Base-by-base conservation (phyloP, 2,113 vertebrate species). In the Dicerorhinus sumatrensis region DNA sequence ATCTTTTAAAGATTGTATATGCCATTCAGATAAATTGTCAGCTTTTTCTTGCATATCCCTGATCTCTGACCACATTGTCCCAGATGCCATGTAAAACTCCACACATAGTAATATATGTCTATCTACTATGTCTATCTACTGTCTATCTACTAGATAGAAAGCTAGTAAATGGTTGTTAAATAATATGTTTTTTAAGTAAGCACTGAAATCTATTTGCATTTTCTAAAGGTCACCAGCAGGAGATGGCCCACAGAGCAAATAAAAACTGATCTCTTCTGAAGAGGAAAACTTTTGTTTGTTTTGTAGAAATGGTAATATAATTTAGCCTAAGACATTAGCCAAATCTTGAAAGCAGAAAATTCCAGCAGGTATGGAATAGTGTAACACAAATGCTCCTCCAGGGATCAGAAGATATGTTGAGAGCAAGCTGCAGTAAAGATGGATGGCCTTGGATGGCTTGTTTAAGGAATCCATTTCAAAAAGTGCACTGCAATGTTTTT, bases 201-300 rank as follows among this genome's bases (percentile, higher is more conserved):
- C 58, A 13, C 60, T 81, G 84, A 72, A 82, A 48, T 82, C 75
- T 93, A 56, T 96, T 92, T 85, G 85, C n/a, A 73, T 97, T 94
- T 97, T 95, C 84, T 93, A 91, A 97, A 97, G 91, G 84, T 96
- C 76, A 91, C 25, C 84, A 90, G 56, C 84, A 89, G 80, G 77
- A 92, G 94, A 96, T 60, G 36, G 81, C 42, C 70, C 93, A 91
- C 81, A 56, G 36, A 93, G 51, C 65, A 89, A 95, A 93, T 80
- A 96, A 92, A 97, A 86, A 79, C 48, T 90, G 33, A 80, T 75
- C 46, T 91, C 79, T 83, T 94, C 70, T 76, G 58, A 91, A 97
- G 33, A 46, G 65, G 76, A 76, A 81, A 18, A 10, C 54, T 96
- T 96, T 69, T 76, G 82, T 81, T 94, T 81, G 65, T 92, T 94